These are phyloP conservation scores for Diphyllodes magnificus DNA, from an alignment of 2,113 vertebrate genomes.

Conservation along the genomic window DNA sequence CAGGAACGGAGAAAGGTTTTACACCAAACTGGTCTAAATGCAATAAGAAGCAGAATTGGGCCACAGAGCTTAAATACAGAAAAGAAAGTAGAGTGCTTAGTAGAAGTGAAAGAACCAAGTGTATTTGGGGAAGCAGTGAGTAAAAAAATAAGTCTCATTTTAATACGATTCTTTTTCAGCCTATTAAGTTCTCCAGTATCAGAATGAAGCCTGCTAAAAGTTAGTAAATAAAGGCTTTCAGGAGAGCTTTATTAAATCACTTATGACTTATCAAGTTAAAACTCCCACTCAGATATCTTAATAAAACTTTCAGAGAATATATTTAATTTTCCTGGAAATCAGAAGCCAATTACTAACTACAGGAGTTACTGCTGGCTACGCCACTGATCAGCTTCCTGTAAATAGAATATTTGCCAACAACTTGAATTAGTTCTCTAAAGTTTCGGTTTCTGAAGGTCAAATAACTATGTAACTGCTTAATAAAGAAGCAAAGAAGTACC, in stretches of 20 bases:
- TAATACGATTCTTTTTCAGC: slow-evolving; percentile 34
- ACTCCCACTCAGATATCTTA: slow-evolving; percentile 64
- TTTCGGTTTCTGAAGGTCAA: slow-evolving; percentile 88
- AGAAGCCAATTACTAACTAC: slow-evolving; percentile 59
- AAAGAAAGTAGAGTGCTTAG: neutral
- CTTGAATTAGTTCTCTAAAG: slow-evolving; percentile 71
- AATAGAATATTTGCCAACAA: slow-evolving; percentile 69
- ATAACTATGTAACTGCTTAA: slow-evolving; percentile 83
- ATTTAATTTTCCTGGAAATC: slow-evolving; percentile 73
- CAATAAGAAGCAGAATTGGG: neutral
- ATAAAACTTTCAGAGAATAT: slow-evolving; percentile 71
- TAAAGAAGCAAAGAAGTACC: slow-evolving; percentile 82
- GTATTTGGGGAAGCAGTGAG: slow-evolving; percentile 5
- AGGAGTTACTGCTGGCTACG: slow-evolving; percentile 48
- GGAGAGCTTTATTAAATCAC: slow-evolving; percentile 69
- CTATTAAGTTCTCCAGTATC: slow-evolving; percentile 52
- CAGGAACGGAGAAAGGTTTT: neutral
- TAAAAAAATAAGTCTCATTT: slow-evolving; percentile 16
- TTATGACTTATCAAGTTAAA: slow-evolving; percentile 68
- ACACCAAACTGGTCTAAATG: neutral
- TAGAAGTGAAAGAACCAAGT: slow-evolving; percentile 6
- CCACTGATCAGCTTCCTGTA: slow-evolving; percentile 50
- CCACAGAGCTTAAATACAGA: neutral
- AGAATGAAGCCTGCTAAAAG: slow-evolving; percentile 67
- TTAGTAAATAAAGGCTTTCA: slow-evolving; percentile 71